A percentile compares a stretch with the other conserved stretches of the same genome.
Conservation (phyloP, 2,888 invertebrate species). For the Xanthia togata region DNA sequence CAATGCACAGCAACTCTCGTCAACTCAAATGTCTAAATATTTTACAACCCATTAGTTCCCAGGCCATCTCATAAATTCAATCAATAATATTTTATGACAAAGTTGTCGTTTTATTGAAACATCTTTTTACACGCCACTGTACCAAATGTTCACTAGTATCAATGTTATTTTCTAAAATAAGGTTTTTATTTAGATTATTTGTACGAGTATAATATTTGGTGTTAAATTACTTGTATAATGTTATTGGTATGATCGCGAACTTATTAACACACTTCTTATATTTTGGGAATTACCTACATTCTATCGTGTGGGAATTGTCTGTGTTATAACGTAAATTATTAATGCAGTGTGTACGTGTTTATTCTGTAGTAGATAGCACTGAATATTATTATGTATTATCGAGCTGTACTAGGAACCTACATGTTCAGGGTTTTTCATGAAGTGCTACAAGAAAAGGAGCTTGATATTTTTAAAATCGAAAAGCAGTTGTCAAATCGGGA, state of each 20-base stretch:
- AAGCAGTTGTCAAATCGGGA: no score
- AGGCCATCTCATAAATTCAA: neutral
- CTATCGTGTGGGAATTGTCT: neutral
- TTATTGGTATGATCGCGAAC: conserved; percentile 15
- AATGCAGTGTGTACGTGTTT: neutral
- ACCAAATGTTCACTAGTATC: conserved; percentile 11
- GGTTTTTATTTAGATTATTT: conserved; percentile 36
- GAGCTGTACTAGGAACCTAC: neutral
- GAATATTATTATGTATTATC: neutral
- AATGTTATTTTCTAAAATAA: conserved; percentile 22
- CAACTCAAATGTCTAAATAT: neutral
- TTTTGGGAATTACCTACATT: conserved; percentile 20
- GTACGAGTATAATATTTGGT: conserved; percentile 11
- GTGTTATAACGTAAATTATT: neutral
- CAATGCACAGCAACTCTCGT: neutral
- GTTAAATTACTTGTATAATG: conserved; percentile 20
- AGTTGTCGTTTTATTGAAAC: neutral
- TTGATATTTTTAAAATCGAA: neutral
- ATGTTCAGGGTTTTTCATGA: neutral
- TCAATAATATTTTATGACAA: neutral
- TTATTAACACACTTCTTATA: neutral
- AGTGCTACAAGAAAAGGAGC: neutral
- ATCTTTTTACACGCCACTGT: neutral
- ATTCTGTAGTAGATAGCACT: neutral
- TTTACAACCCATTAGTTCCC: neutral